A percentile compares a stretch with the other conserved stretches of the same genome.
phyloP scores from a whole-genome alignment of 2,888 invertebrate species.

The Andrena haemorrhoa region DNA sequence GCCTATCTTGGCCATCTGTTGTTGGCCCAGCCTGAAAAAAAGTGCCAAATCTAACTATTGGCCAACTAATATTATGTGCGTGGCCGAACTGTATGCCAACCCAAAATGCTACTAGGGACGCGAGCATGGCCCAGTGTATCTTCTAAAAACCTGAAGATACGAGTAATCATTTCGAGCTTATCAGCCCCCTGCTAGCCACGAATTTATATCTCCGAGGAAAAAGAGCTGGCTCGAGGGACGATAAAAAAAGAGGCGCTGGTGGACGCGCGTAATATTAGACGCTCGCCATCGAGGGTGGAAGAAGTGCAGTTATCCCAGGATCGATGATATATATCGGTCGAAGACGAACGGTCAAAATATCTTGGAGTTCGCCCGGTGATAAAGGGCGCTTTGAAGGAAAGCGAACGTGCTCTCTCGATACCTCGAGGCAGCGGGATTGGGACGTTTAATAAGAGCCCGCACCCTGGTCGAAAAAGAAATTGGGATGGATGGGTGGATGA shows the following conservation, averaged over 20 bases:
- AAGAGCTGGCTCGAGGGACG: constrained; percentile 3
- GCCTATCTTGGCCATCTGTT: too few relatives aligned
- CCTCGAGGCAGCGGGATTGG: constrained; percentile 63
- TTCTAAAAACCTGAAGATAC: too few relatives aligned
- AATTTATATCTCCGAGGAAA: not conserved
- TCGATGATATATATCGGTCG: constrained; percentile 46
- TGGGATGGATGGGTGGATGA: constrained; percentile 45
- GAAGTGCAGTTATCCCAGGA: constrained; percentile 43
- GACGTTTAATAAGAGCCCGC: constrained; percentile 71
- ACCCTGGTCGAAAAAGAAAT: constrained; percentile 63
- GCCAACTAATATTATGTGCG: too few relatives aligned
- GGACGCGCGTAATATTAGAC: constrained; percentile 40
- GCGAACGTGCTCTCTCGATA: constrained; percentile 67
- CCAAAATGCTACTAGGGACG: too few relatives aligned
- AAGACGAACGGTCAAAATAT: constrained; percentile 65
- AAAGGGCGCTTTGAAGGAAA: constrained; percentile 67
- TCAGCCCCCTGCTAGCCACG: not conserved
- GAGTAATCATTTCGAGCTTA: too few relatives aligned
- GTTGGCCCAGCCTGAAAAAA: too few relatives aligned
- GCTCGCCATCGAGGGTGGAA: constrained; percentile 11
- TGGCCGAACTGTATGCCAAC: too few relatives aligned
- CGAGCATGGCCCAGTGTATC: too few relatives aligned
- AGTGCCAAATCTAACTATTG: too few relatives aligned
- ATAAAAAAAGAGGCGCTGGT: constrained; percentile 11
- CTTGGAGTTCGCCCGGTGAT: constrained; percentile 46